Evolutionary conservation across 2,113 vertebrate genomes (phyloP).

Genomic region (Lucifuga dentata): DNA sequence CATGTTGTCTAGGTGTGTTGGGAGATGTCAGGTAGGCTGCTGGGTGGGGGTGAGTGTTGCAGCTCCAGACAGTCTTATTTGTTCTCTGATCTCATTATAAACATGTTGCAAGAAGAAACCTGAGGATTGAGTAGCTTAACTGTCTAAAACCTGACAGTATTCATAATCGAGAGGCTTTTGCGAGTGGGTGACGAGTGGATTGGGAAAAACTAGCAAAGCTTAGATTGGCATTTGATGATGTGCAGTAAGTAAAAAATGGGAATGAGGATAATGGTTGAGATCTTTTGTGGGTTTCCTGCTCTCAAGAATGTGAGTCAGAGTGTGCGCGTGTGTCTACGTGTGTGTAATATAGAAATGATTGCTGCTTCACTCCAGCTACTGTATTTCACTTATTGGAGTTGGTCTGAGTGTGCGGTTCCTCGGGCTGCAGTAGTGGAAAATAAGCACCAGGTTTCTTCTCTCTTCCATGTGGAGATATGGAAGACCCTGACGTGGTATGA

Average conservation of each 20-base stretch:
- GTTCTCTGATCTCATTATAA: slow-evolving; percentile 49
- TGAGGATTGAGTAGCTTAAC: slow-evolving; percentile 18
- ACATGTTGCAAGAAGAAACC: slow-evolving; percentile 44
- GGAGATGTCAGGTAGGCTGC: slow-evolving; percentile 31
- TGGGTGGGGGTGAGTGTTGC: not conserved
- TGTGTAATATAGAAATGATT: slow-evolving; percentile 56
- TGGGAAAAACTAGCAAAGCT: slow-evolving; percentile 10
- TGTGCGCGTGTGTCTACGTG: slow-evolving; percentile 27
- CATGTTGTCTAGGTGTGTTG: slow-evolving; percentile 9
- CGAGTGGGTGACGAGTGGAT: not conserved
- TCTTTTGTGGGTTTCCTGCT: slow-evolving; percentile 47
- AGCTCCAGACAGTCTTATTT: slow-evolving; percentile 36
- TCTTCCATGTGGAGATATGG: slow-evolving; percentile 50
- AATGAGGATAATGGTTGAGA: slow-evolving; percentile 28
- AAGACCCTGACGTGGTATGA: slow-evolving; percentile 50
- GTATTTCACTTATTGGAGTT: slow-evolving; percentile 65
- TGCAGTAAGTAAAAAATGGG: slow-evolving; percentile 44
- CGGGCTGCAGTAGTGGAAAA: slow-evolving; percentile 76
- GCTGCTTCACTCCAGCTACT: slow-evolving; percentile 58
- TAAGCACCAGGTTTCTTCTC: slow-evolving; percentile 47
- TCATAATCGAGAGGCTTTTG: slow-evolving; percentile 4
- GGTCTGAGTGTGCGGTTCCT: slow-evolving; percentile 64
- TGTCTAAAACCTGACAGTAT: not conserved
- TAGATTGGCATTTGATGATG: slow-evolving; percentile 49
- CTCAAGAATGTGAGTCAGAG: slow-evolving; percentile 20